These are phyloP conservation scores for Nanorana parkeri DNA, from an alignment of 2,113 vertebrate species.

Conservation along the genomic window DNA sequence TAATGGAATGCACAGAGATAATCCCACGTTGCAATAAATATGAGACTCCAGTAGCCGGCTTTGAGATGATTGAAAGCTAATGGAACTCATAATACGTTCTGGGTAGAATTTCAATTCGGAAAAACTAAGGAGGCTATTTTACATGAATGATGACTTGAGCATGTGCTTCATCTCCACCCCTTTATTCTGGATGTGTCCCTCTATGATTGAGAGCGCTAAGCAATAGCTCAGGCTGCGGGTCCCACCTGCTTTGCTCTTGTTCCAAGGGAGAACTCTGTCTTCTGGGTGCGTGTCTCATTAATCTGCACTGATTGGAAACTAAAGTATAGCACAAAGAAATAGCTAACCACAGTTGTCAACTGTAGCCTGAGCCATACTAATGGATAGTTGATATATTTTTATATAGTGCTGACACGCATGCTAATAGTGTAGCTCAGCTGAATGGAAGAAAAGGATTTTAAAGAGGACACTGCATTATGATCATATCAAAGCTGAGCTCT, in stretches of 20 bases:
- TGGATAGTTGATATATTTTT: slow-evolving; percentile 26
- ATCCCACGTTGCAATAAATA: slow-evolving; percentile 54
- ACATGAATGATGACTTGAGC: slow-evolving; percentile 48
- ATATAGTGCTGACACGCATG: slow-evolving; percentile 1
- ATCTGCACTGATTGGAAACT: slow-evolving; percentile 36
- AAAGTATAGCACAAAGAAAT: slow-evolving; percentile 13
- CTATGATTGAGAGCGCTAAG: slow-evolving; percentile 5
- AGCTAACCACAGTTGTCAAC: slow-evolving; percentile 25
- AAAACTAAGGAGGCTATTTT: slow-evolving; percentile 52
- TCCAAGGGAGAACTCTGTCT: neutral
- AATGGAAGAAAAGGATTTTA: too few species aligned
- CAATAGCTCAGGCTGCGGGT: neutral
- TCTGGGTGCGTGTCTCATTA: neutral
- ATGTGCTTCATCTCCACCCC: slow-evolving; percentile 24
- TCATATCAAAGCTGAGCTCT: too few species aligned
- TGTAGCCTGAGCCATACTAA: slow-evolving; percentile 21
- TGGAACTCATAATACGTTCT: slow-evolving; percentile 28
- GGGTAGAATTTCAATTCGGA: slow-evolving; percentile 38
- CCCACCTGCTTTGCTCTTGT: neutral
- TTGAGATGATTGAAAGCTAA: slow-evolving; percentile 43
- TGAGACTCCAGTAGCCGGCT: neutral
- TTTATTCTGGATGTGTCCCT: slow-evolving; percentile 5
- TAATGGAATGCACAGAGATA: slow-evolving; percentile 55
- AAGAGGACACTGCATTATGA: too few species aligned
- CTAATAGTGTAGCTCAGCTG: neutral